Conservation (phyloP, 2,888 invertebrate genomes). For the Rotaria sp. region DNA sequence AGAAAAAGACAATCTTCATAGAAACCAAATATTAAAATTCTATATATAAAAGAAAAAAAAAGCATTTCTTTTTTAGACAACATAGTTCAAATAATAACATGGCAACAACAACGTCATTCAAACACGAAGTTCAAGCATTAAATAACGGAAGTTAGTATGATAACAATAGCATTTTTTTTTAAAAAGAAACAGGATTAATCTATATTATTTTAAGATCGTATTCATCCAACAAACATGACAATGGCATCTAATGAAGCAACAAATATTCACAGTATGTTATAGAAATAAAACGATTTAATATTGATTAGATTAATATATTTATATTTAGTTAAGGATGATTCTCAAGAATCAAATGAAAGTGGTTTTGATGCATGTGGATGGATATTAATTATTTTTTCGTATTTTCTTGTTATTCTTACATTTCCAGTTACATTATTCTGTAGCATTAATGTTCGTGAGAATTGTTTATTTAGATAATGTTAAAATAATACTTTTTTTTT, state of each 20-base stretch:
- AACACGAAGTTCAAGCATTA: background rate
- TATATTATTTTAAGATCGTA: background rate
- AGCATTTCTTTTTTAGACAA: too few species aligned
- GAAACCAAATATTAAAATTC: too few species aligned
- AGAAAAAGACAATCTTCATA: too few species aligned
- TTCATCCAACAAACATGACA: background rate
- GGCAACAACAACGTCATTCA: background rate
- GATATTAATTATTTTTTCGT: slow-evolving; percentile 29
- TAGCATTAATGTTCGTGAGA: background rate
- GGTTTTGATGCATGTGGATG: slow-evolving; percentile 8
- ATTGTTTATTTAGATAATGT: too few species aligned
- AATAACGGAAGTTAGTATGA: background rate
- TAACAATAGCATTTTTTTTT: background rate
- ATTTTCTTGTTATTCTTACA: background rate
- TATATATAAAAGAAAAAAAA: too few species aligned
- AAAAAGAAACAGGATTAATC: background rate
- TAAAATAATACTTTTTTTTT: too few species aligned
- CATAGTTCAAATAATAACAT: background rate
- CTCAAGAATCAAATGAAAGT: background rate
- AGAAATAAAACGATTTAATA: background rate
- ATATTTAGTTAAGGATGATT: background rate
- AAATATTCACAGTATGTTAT: background rate
- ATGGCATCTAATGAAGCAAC: background rate
- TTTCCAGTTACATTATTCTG: slow-evolving; percentile 36
- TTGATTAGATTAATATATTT: background rate